phyloP scores from a whole-genome alignment of 2,113 vertebrate genomes.

The Pangasianodon gigas region DNA sequence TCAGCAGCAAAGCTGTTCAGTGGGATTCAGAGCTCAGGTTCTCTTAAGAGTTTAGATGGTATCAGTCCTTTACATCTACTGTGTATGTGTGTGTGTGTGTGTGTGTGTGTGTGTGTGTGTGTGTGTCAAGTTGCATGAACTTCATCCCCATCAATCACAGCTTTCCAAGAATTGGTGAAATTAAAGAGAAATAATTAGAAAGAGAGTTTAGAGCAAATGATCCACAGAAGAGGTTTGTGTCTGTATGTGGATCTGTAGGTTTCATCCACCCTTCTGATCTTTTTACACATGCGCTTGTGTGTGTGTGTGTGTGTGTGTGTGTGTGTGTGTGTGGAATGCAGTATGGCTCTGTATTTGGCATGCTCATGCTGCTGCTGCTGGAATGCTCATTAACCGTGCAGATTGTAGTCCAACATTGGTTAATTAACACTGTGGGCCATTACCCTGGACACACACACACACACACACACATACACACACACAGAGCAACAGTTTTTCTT shows the following conservation, averaged over 20 bases:
- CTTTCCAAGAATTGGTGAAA: background rate
- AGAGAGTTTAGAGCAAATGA: background rate
- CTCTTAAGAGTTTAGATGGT: too few relatives aligned
- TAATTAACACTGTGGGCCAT: slow-evolving; percentile 36
- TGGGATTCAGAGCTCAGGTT: too few relatives aligned
- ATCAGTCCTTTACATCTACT: too few relatives aligned
- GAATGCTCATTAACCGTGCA: slow-evolving; percentile 2
- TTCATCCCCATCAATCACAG: background rate
- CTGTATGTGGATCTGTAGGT: background rate
- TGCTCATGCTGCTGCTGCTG: background rate
- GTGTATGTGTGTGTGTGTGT: background rate
- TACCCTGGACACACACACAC: background rate
- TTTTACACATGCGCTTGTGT: background rate
- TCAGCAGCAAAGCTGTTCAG: too few relatives aligned
- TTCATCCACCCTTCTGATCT: too few relatives aligned
- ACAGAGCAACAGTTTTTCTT: background rate
- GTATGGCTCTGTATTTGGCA: background rate
- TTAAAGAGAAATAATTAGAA: background rate
- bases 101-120: background rate
- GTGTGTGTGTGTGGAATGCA: background rate
- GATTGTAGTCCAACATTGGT: slow-evolving; percentile 13
- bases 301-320: too few relatives aligned
- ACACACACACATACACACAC: background rate
- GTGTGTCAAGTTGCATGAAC: background rate
- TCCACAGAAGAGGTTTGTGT: background rate